phyloP scores from a whole-genome alignment of 2,113 vertebrate genomes.

The Vulpes vulpes region DNA sequence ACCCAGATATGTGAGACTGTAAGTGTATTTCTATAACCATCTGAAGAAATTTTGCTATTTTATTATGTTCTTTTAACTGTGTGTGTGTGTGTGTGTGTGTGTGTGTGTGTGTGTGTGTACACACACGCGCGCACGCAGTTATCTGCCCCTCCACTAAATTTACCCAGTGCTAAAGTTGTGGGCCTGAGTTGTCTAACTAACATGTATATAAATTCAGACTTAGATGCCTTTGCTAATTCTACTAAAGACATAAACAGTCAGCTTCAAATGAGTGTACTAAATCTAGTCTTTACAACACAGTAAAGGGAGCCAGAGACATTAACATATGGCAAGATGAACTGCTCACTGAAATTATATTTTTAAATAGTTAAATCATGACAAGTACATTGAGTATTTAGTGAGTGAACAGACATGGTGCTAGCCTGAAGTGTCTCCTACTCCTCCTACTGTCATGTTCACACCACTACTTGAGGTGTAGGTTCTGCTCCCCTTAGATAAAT shows the following conservation, averaged over 20 bases:
- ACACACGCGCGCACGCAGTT: not conserved
- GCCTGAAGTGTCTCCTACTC: not conserved
- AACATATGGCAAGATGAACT: not conserved
- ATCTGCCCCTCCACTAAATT: not conserved
- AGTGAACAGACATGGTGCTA: not conserved
- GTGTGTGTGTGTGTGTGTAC: not conserved
- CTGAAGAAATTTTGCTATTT: slow-evolving; percentile 45
- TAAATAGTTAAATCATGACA: not conserved
- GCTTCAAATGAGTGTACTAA: slow-evolving; percentile 23
- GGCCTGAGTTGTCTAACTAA: not conserved
- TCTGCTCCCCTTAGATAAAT: not conserved
- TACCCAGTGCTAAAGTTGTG: not conserved
- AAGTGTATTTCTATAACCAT: slow-evolving; percentile 47
- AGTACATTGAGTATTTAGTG: not conserved
- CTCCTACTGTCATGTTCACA: not conserved
- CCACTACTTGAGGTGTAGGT: not conserved
- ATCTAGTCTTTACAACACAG: slow-evolving; percentile 47
- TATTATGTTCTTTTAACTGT: slow-evolving; percentile 10
- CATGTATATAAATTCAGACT: slow-evolving; percentile 11
- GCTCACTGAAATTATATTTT: not conserved
- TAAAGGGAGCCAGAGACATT: not conserved
- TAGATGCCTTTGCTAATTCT: slow-evolving; percentile 38
- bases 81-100: not conserved
- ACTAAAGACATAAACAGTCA: slow-evolving; percentile 46
- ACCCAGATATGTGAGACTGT: not conserved